phyloP scores from a whole-genome alignment of 2,888 invertebrate species.

The Drosophila planitibia region DNA sequence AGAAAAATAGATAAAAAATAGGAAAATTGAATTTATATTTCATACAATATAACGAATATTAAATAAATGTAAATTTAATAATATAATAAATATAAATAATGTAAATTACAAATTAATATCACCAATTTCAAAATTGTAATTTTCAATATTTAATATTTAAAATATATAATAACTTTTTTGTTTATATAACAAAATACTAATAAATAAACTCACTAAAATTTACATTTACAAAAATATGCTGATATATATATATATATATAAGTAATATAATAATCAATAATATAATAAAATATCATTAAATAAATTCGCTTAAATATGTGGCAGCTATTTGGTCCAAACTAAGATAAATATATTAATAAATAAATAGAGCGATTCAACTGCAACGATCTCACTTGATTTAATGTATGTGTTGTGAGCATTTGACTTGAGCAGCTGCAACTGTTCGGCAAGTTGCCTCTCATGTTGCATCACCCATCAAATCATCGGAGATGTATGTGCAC shows the following conservation, averaged over 20 bases:
- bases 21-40: neutral
- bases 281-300: neutral
- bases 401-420: slow-evolving; percentile 2
- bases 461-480: slow-evolving; percentile 27
- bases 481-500: slow-evolving; percentile 8
- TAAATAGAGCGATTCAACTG: neutral
- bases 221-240: neutral
- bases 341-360: neutral
- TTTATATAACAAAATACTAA: neutral
- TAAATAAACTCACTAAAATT: neutral
- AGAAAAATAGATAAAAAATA: neutral
- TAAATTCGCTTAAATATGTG: neutral
- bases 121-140: neutral
- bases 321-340: neutral
- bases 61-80: neutral
- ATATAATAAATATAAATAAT: neutral
- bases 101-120: neutral
- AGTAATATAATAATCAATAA: neutral
- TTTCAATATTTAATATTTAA: neutral
- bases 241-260: too few relatives aligned
- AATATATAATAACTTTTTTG: neutral
- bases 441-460: slow-evolving; percentile 14
- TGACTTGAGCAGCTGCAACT: slow-evolving; percentile 33
- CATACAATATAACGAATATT: neutral
- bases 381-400: neutral